Base-by-base conservation (phyloP, 2,797 vertebrate genomes). In the Sebastiscus tertius region DNA sequence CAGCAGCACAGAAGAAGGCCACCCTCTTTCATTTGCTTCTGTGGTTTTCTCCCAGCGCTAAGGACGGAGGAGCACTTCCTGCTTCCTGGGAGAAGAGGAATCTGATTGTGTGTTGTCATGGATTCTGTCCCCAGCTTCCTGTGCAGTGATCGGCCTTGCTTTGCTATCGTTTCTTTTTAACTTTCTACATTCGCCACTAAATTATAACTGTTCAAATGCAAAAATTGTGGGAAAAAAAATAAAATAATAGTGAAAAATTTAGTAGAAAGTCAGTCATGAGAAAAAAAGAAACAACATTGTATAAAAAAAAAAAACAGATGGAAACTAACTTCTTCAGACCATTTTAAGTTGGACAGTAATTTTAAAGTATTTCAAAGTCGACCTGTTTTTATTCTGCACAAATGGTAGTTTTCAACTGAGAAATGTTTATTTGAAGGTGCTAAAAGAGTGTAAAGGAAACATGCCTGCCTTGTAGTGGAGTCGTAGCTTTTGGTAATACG, bases 381-480 rank as follows among this genome's bases (percentile, higher is more conserved):
- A 96, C 95, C 95, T 96, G 96, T 97, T 97, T 97, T 96, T 97
- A 97, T 97, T 96, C 96, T 94, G 96, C 97, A 97, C 95, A 96
- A 96, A 95, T 94, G 95, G 97, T 98, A 97, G 97, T 97, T 97
- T 97, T 96, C 94, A 97, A 97, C 94, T 95, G 97, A 95, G 91
- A 97, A 95, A 95, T 94, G 96, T 97, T 98, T 77, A 96, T 97
- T 97, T 97, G 97, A 98, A 95, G 98, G 98, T 99, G 98, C 98
- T 99, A 97, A 95, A 96, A 92, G 95, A 96, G 97, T 97, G 96
- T 95, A 94, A 95, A 96, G 95, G 94, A 96, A 94, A 96, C 95
- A 97, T 97, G 97, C 97, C 98, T 98, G 98, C 97, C 97, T 98
- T 96, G 95, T 99, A 96, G 97, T 98, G 96, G 96, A 96, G 95